Evolutionary conservation across 2,797 vertebrate genomes (phyloP).

Genomic region (Xenops minutus): DNA sequence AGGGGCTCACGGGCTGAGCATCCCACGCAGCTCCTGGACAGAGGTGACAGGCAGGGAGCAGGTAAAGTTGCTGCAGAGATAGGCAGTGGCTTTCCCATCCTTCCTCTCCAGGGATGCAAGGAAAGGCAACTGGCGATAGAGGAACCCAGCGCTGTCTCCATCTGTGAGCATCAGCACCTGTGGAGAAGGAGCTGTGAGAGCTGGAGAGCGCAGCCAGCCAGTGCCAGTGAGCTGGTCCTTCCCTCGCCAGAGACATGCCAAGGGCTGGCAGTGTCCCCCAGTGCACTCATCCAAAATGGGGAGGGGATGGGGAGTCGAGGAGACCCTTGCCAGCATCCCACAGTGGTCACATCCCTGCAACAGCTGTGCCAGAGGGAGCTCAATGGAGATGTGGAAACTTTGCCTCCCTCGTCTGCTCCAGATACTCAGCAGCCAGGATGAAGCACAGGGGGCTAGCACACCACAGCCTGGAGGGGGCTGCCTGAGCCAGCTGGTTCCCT

Average conservation of each 20-base stretch:
- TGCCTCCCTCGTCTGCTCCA: not conserved
- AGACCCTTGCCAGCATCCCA: not conserved
- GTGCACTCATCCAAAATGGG: rapidly evolving
- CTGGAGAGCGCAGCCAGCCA: not conserved
- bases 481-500: not conserved
- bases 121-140: conserved; percentile 82
- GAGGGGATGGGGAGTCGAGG: not conserved
- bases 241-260: not conserved
- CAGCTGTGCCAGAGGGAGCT: rapidly evolving
- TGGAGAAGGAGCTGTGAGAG: not conserved
- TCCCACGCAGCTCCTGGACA: conserved; percentile 81
- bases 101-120: conserved; percentile 80
- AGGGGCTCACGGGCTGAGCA: conserved; percentile 75
- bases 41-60: conserved; percentile 88
- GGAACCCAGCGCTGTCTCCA: conserved; percentile 76
- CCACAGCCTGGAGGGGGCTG: rapidly evolving
- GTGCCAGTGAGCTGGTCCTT: not conserved
- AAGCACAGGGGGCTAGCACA: not conserved
- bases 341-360: rapidly evolving
- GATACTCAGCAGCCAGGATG: not conserved
- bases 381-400: not conserved
- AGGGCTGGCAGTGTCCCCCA: not conserved
- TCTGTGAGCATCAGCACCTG: conserved; percentile 89
- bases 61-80: conserved; percentile 86
- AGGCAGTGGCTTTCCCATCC: conserved; percentile 82